Evolutionary conservation across 1,140 invertebrate species (phyloP), one percentile per base, ranked within the genome.

Genomic region (Sminthurinus signatus): DNA sequence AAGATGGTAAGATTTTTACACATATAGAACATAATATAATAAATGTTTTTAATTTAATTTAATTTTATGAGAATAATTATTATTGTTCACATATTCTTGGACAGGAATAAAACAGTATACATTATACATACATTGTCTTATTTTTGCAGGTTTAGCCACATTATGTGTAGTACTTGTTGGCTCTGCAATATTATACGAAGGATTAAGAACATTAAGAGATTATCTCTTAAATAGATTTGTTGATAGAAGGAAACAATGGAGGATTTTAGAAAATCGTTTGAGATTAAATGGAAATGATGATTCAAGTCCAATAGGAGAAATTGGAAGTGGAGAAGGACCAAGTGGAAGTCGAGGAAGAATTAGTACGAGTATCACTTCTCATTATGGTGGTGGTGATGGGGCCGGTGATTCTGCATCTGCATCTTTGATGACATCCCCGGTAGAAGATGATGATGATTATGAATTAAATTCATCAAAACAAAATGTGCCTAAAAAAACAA

Each of bases 151-250:
- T 43, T 57, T 68, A 15, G 28, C 55, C 54, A 55, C 56, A 25
- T 17, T 68, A 0, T 65, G 44, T 44, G 25, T 65, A 2, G 58
- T 15, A n/a, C 15, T 68, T 2, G n/a, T 51, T 1, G 42, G 50
- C 17, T 28, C 48, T 4, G 57, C 62, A 8, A 29, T 68, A 2
- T 17, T 59, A 12, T 68, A 39, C 27, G 67, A 68, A 60, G 62
- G 57, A 21, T 5, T 68, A 31, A 32, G 62, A n/a, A 43, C 28
- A 55, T 15, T 65, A 5, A 32, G 59, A 44, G 52, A 57, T 21
- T 21, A 23, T n/a, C 28, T 61, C 1, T 28, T 60, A 2, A 46
- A 25, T 36, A 56, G 44, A 57, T 68, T 60, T 62, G 15, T 55
- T 21, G 52, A 29, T n/a, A 42, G 28, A 1, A 27, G 43, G 25